Conservation (phyloP, 2,797 vertebrate species). For the Coregonus sp. region DNA sequence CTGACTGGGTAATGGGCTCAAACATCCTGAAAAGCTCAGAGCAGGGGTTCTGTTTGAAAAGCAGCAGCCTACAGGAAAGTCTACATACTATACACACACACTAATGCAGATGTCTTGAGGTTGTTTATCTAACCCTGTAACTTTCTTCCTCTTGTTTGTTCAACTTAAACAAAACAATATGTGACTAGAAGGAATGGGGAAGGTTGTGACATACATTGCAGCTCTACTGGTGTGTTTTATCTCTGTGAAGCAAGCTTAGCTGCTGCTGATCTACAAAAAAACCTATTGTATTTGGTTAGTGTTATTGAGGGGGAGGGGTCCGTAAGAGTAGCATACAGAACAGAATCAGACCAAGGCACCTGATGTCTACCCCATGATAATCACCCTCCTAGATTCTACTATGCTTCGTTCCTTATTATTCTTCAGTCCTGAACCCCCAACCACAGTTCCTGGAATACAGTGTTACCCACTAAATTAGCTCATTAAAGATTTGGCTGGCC, state of each 20-base stretch:
- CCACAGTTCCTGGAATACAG: background rate
- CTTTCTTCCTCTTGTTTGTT: background rate
- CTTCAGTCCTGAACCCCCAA: background rate
- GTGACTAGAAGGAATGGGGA: too few species aligned
- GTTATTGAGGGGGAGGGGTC: background rate
- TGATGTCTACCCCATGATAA: background rate
- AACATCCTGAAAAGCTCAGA: background rate
- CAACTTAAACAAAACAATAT: background rate
- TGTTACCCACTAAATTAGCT: background rate
- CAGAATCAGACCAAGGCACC: background rate
- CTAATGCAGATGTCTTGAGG: background rate
- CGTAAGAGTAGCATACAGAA: background rate
- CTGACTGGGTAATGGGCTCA: background rate
- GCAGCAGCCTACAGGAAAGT: too few species aligned
- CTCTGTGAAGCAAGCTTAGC: background rate
- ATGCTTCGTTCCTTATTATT: background rate
- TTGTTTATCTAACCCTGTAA: background rate
- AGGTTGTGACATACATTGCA: too few species aligned
- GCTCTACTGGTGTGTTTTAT: background rate
- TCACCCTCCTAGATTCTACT: background rate
- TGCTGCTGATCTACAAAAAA: background rate
- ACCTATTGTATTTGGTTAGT: background rate
- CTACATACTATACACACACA: background rate
- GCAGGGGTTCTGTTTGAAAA: background rate
- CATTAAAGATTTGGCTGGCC: background rate